Percentiles rank a stretch among this genome's conserved stretches.
Evolutionary conservation across 1,140 invertebrate genomes (phyloP).

Genomic region (Dendroctonus valens): DNA sequence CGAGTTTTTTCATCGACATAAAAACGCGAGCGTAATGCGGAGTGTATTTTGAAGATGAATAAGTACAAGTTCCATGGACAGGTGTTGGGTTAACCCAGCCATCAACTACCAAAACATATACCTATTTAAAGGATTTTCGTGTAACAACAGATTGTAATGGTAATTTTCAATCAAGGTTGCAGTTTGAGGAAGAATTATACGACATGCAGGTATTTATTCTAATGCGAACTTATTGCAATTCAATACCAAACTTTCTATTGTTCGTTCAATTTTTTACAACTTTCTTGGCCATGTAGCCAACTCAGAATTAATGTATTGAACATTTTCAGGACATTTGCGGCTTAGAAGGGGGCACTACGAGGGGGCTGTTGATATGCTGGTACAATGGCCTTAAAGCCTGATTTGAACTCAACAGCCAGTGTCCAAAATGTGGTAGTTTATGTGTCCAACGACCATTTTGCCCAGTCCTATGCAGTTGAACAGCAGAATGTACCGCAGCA

Average conservation of each 20-base stretch:
- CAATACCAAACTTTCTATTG: neutral
- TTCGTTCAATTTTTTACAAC: neutral
- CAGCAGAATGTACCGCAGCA: constrained; percentile 44
- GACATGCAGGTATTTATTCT: constrained; percentile 50
- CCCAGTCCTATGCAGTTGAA: constrained; percentile 49
- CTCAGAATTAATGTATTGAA: neutral
- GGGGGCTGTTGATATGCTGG: constrained; percentile 51
- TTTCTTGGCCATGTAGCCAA: too few species aligned
- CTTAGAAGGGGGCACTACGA: constrained; percentile 45
- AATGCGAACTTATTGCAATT: neutral
- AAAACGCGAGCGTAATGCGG: constrained; percentile 27
- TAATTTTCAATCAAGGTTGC: constrained; percentile 42
- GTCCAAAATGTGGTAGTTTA: constrained; percentile 55
- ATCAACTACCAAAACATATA: constrained; percentile 40
- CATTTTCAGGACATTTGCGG: constrained; percentile 45
- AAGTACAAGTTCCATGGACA: constrained; percentile 44
- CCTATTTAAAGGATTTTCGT: constrained; percentile 30
- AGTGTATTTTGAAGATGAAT: constrained; percentile 40
- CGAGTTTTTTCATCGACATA: constrained; percentile 17
- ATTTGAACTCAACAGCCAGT: constrained; percentile 47
- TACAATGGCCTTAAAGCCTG: constrained; percentile 53
- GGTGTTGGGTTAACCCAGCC: constrained; percentile 48
- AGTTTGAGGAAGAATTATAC: constrained; percentile 44
- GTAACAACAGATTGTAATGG: constrained; percentile 48
- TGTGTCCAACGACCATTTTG: constrained; percentile 53